phyloP scores from a whole-genome alignment of 2,888 invertebrate genomes.

The Sympetrum striolatum region DNA sequence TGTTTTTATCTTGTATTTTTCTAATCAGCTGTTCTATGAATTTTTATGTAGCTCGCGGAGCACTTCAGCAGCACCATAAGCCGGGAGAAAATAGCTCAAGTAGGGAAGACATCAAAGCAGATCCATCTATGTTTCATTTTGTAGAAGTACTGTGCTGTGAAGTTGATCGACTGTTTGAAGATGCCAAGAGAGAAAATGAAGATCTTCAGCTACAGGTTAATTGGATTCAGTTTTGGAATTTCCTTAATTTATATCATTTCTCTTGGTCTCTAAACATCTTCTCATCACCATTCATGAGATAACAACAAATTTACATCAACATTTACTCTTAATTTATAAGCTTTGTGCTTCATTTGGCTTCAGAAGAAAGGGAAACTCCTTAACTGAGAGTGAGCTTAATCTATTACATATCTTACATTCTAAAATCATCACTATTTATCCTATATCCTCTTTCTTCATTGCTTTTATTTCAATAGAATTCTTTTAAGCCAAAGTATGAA shows the following conservation, averaged over 20 bases:
- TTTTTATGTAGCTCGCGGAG: constrained; percentile 28
- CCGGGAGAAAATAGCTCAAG: constrained; percentile 56
- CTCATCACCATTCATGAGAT: no score
- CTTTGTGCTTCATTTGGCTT: background rate
- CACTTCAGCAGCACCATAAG: constrained; percentile 11
- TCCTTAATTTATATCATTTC: background rate
- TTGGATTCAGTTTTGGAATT: constrained; percentile 47
- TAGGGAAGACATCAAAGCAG: constrained; percentile 59
- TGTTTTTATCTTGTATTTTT: no score
- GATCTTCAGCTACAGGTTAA: constrained; percentile 78
- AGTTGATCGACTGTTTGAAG: constrained; percentile 69
- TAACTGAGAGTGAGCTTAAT: background rate
- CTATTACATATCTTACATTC: background rate
- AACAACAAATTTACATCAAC: no score
- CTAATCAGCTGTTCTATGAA: background rate
- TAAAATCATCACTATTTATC: no score
- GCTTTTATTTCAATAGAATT: no score
- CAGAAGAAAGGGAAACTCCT: background rate
- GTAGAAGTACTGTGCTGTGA: constrained; percentile 69
- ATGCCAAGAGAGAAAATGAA: constrained; percentile 70
- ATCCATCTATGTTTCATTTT: constrained; percentile 63
- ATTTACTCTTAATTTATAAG: no score
- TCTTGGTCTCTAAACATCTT: no score
- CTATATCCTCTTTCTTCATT: no score
- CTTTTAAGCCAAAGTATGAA: no score